Percentiles rank a stretch among this genome's conserved stretches.
Conservation (phyloP, 2,113 vertebrate genomes). For the Antigone vipio region DNA sequence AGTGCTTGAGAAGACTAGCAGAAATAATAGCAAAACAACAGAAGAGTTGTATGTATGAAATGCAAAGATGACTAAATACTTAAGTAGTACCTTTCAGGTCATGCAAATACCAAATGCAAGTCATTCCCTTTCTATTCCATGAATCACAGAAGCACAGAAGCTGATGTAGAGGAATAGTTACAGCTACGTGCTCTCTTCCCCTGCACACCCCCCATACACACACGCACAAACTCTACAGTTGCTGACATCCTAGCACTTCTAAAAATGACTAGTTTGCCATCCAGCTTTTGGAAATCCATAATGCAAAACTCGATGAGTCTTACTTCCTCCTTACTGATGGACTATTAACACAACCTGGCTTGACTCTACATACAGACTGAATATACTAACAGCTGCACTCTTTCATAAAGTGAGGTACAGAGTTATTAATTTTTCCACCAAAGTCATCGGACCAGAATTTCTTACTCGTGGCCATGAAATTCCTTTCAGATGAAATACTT, state of each 20-base stretch:
- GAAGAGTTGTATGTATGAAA: background rate
- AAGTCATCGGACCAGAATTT: background rate
- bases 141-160: background rate
- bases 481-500: background rate
- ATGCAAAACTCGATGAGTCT: background rate
- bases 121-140: background rate
- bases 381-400: background rate
- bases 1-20: background rate
- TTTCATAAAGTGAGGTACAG: background rate
- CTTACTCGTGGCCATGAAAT: background rate
- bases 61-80: background rate
- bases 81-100: background rate
- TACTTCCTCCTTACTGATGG: background rate
- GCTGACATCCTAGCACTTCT: background rate
- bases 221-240: background rate
- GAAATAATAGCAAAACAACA: background rate
- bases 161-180: background rate
- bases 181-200: background rate
- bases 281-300: background rate
- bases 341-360: background rate
- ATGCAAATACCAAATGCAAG: background rate
- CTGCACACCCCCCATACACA: accelerated
- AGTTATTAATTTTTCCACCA: background rate
- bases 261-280: background rate
- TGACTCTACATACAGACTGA: background rate